Evolutionary conservation across 35 echinoderm and acorn worm genomes (phyloP).

Genomic region (Lytechinus pictus): DNA sequence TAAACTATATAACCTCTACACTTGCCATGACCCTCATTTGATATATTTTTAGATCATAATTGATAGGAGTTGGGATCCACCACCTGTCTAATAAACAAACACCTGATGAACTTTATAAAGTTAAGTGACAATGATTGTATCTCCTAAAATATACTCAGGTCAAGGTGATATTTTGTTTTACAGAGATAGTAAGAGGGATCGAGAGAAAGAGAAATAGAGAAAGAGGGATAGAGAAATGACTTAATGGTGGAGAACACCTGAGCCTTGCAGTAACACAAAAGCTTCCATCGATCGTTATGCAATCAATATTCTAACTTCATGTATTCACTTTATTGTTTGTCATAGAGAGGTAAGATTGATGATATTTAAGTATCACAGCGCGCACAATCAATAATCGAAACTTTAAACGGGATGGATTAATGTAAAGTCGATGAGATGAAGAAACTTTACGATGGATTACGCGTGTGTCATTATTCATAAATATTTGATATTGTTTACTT

Average conservation of each 20-base stretch:
- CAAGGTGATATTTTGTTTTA: not conserved
- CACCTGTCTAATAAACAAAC: not conserved
- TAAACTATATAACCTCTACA: too few species aligned
- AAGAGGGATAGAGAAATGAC: not conserved
- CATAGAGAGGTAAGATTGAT: not conserved
- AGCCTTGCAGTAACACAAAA: not conserved
- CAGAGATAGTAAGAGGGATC: too few species aligned
- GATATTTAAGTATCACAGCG: not conserved
- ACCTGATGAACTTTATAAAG: not conserved
- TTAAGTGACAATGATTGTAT: not conserved
- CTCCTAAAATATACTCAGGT: not conserved
- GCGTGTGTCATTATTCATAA: not conserved
- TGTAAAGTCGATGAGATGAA: too few species aligned
- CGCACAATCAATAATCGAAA: too few species aligned
- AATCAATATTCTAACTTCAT: too few species aligned
- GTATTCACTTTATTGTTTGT: too few species aligned
- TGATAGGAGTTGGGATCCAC: not conserved
- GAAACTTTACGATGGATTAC: too few species aligned
- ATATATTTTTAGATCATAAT: not conserved
- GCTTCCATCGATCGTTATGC: too few species aligned
- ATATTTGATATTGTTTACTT: not conserved
- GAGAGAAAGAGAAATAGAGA: too few species aligned
- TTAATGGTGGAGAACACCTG: not conserved
- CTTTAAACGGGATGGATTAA: too few species aligned
- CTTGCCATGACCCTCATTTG: too few species aligned